A percentile compares a stretch with the other conserved stretches of the same genome.
Evolutionary conservation across 1,140 invertebrate genomes (phyloP).

Genomic region (Dryas iulia): DNA sequence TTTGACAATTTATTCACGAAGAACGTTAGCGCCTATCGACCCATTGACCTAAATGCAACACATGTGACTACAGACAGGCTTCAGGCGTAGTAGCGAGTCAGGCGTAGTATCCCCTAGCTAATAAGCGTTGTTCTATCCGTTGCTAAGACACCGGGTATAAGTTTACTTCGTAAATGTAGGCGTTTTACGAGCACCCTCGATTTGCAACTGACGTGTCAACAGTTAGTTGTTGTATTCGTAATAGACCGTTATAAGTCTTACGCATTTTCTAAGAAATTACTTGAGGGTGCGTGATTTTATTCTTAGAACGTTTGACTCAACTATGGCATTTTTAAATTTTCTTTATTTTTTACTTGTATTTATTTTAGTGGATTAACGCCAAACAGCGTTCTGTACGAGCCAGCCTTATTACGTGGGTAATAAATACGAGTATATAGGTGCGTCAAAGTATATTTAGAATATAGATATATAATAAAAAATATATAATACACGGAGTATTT

Average conservation of each 20-base stretch:
- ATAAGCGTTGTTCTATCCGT: conserved; percentile 33
- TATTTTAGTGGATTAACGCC: too few species aligned
- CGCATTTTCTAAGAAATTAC: conserved; percentile 11
- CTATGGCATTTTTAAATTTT: neutral
- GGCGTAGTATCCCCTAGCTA: conserved; percentile 24
- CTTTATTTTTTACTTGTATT: neutral
- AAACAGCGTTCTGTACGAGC: too few species aligned
- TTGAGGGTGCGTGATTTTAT: conserved; percentile 6
- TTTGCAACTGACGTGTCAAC: conserved; percentile 2
- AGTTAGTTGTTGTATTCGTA: conserved; percentile 1
- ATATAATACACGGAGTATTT: too few species aligned
- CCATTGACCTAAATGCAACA: conserved; percentile 38
- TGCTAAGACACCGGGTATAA: conserved; percentile 34
- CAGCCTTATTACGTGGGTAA: too few species aligned
- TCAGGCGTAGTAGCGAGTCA: conserved; percentile 16
- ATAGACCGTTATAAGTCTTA: neutral
- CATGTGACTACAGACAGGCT: conserved; percentile 16
- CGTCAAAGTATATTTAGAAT: too few species aligned
- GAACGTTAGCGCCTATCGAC: conserved; percentile 35
- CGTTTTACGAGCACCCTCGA: conserved; percentile 3
- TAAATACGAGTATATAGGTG: too few species aligned
- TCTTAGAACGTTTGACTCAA: neutral
- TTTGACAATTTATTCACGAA: conserved; percentile 20
- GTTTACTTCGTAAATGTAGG: conserved; percentile 5
- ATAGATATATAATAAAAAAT: too few species aligned